Base-by-base conservation (phyloP, 2,888 invertebrate species). In the Dimorphilus gyrociliatus region DNA sequence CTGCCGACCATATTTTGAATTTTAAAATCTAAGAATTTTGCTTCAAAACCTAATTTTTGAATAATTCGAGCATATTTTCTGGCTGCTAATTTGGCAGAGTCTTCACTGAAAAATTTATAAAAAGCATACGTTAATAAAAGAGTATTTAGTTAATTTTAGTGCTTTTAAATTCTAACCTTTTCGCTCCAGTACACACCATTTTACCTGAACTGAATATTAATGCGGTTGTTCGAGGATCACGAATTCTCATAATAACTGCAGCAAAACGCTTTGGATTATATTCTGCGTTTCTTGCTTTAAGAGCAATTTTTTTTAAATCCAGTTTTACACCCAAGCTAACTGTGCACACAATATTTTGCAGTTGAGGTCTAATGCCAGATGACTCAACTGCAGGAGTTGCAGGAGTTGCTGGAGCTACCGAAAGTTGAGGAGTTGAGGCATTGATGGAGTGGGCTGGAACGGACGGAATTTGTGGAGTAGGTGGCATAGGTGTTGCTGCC, bases 251-350 rank as follows among this genome's bases (percentile, higher is more conserved):
- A 33, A 97, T 94, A 3, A 97, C 92, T 23, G 94, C 94, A 29
- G 92, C 90, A 69, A 97, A 97, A 52, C 94, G 78, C 65, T 94
- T 94, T 6, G 94, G 94, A 63, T 97, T 97, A 58, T 94, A 97
- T 64, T 97, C 94, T 2, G 94, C 94, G 68, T 97, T 97, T 59
- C 94, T 75, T 0, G 94, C 92, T 60, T 90, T 90, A 2, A 94
- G 67, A 0, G 94, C 92, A 47, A 97, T 97, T 65, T 82, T 85
- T 55, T 94, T 92, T 37, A 97, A 68, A 56, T 97, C 92, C 43
- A 94, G 66, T 64, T 84, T 85, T 60, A 90, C 90, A 49, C 78
- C 58, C 30, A 97, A 67, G 63, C 90, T 94, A 0, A 97, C 92
- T 4, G 94, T 97, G 27, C 92, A 88, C 1, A 97, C 94, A 51